These are phyloP conservation scores for Cydia amplana DNA, from an alignment of 1,140 invertebrate genomes.

Conservation along the genomic window DNA sequence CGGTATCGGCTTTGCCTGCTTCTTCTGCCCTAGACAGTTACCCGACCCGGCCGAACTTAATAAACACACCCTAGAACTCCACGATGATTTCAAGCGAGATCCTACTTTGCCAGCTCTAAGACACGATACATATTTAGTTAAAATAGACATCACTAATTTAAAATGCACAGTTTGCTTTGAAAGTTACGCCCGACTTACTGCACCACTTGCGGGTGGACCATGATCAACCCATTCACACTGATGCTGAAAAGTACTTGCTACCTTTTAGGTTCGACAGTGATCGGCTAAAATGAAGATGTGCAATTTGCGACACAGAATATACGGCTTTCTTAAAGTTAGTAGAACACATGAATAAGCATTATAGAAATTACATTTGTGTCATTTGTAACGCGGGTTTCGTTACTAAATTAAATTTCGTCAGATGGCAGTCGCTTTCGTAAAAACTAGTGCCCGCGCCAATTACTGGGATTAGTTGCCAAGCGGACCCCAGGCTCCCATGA, in stretches of 20 bases:
- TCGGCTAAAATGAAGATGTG: not conserved
- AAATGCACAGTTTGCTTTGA: constrained; percentile 43
- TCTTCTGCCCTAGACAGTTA: constrained; percentile 34
- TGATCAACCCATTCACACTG: constrained; percentile 39
- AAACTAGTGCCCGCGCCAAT: too few relatives aligned
- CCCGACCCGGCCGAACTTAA: constrained; percentile 32
- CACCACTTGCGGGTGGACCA: constrained; percentile 41
- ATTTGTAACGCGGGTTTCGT: constrained; percentile 50
- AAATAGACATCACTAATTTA: constrained; percentile 47
- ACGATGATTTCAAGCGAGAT: constrained; percentile 40
- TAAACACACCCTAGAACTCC: constrained; percentile 45
- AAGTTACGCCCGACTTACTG: constrained; percentile 35
- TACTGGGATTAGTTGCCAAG: too few relatives aligned
- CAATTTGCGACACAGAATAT: constrained; percentile 37
- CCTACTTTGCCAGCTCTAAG: constrained; percentile 31
- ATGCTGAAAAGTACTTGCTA: constrained; percentile 48
- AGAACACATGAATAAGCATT: constrained; percentile 53
- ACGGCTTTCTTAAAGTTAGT: constrained; percentile 42
- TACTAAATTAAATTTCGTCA: constrained; percentile 62
- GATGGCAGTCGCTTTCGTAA: too few relatives aligned
- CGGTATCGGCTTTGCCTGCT: constrained; percentile 35
- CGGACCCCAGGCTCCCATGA: too few relatives aligned
- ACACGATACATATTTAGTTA: constrained; percentile 41
- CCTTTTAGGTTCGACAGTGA: constrained; percentile 48
- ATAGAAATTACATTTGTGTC: constrained; percentile 50